phyloP scores from a whole-genome alignment of 2,113 vertebrate species.

The Chamaetylas fuelleborni region DNA sequence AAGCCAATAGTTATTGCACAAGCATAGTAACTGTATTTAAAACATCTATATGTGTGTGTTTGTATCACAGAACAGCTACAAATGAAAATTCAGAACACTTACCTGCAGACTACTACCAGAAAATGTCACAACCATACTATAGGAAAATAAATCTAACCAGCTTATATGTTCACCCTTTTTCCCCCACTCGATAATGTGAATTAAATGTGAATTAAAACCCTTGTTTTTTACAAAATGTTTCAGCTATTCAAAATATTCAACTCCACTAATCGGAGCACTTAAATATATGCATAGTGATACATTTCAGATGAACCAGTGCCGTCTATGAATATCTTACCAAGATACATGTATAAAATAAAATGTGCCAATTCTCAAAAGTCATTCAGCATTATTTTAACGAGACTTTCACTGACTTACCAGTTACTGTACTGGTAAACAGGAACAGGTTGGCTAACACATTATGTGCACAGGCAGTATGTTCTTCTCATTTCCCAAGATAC shows the following conservation, averaged over 20 bases:
- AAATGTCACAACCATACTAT: not conserved
- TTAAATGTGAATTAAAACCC: not conserved
- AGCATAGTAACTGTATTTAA: not conserved
- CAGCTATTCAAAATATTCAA: not conserved
- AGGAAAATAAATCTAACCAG: not conserved
- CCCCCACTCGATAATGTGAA: not conserved
- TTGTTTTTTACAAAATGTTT: not conserved
- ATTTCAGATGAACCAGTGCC: not conserved
- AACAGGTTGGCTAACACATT: not conserved
- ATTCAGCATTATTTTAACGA: not conserved
- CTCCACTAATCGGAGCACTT: not conserved
- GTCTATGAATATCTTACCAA: not conserved
- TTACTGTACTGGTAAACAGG: not conserved
- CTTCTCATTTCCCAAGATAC: not conserved
- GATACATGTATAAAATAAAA: not conserved
- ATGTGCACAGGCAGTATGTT: not conserved
- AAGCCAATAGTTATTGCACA: constrained; percentile 3
- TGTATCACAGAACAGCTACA: not conserved
- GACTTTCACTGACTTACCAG: not conserved
- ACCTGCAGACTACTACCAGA: not conserved
- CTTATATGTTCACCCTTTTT: not conserved
- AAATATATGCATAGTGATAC: not conserved
- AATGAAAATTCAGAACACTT: not conserved
- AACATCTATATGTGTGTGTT: not conserved
- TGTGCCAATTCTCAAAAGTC: not conserved